A percentile compares a stretch with the other conserved stretches of the same genome.
Conservation (phyloP, 2,797 vertebrate species). For the Mycteria americana region DNA sequence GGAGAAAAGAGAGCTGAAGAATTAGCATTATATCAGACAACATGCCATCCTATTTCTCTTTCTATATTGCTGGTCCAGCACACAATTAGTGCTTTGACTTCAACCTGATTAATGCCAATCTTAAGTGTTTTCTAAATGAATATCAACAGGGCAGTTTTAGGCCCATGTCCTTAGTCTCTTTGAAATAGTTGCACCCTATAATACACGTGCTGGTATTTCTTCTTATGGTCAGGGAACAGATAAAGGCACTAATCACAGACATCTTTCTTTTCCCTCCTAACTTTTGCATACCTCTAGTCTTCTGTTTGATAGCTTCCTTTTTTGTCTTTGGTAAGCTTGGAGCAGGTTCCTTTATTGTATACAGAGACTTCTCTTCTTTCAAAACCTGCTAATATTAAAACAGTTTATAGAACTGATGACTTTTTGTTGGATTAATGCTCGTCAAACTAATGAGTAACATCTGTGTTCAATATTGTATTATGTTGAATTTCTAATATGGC, state of each 20-base stretch:
- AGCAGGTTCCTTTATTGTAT: not conserved
- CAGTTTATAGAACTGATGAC: not conserved
- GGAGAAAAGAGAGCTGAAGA: not conserved
- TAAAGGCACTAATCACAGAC: not conserved
- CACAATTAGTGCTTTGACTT: not conserved
- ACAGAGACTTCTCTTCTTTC: not conserved
- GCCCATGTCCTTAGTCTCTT: not conserved
- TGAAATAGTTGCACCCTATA: not conserved
- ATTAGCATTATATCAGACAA: not conserved
- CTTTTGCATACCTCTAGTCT: not conserved
- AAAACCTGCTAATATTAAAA: not conserved
- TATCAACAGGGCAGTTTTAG: not conserved
- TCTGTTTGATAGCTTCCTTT: not conserved
- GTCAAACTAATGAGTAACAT: not conserved
- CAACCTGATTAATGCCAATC: not conserved
- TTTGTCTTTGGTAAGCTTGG: not conserved
- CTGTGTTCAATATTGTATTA: not conserved
- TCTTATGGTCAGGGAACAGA: not conserved
- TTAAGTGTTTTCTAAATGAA: not conserved
- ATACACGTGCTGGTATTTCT: not conserved
- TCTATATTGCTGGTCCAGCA: not conserved
- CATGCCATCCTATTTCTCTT: rapidly evolving
- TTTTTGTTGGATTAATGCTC: not conserved
- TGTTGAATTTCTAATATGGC: not conserved
- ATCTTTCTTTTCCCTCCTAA: not conserved